These are phyloP conservation scores for Mus musculus DNA, from an alignment of 2,113 vertebrate species.

Conservation along the genomic window DNA sequence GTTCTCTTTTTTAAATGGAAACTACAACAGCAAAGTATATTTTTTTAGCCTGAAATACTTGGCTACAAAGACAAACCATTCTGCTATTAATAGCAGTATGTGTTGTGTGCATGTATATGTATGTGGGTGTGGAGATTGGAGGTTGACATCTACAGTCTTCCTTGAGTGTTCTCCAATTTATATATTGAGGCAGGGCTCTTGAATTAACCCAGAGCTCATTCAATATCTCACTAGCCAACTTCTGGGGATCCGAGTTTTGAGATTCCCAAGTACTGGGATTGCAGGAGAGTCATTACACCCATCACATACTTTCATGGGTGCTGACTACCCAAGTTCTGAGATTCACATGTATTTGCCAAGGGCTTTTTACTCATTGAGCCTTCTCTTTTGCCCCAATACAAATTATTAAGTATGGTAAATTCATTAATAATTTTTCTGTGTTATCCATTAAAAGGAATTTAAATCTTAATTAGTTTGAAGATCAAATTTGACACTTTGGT, in stretches of 20 bases:
- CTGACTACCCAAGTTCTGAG: neutral
- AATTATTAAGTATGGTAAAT: conserved; percentile 48
- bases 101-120: neutral
- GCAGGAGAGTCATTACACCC: neutral
- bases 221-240: neutral
- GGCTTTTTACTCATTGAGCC: neutral
- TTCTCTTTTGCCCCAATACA: neutral
- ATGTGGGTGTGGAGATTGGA: neutral
- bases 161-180: neutral
- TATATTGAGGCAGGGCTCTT: neutral
- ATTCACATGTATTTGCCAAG: neutral
- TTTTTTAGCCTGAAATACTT: conserved; percentile 28
- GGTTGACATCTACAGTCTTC: neutral
- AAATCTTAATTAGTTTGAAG: conserved; percentile 58
- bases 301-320: neutral
- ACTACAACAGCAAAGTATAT: conserved; percentile 26
- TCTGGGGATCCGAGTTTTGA: neutral
- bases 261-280: neutral
- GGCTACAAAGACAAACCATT: conserved; percentile 31
- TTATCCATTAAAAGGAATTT: conserved; percentile 54
- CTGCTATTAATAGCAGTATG: neutral
- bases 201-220: neutral
- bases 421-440: conserved; percentile 15
- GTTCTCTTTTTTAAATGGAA: neutral
- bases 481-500: conserved; percentile 49